These are phyloP conservation scores for Leiothrix lutea DNA, from an alignment of 2,113 vertebrate species.

Conservation along the genomic window DNA sequence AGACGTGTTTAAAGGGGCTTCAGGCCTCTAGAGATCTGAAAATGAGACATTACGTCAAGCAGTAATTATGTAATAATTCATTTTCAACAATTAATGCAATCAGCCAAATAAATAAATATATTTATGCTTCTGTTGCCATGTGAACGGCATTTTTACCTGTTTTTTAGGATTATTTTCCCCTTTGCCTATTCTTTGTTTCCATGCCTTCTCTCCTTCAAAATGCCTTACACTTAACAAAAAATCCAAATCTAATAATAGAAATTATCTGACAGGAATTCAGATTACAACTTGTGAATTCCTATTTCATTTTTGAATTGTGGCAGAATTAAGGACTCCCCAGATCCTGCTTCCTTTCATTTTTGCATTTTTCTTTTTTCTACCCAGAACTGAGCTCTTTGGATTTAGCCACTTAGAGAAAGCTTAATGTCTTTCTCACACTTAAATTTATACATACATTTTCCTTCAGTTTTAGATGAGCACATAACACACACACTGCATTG, in stretches of 20 bases:
- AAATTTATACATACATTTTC: neutral
- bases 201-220: neutral
- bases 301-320: neutral
- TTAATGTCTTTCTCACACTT: neutral
- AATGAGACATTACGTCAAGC: neutral
- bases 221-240: neutral
- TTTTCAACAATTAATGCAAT: neutral
- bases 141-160: neutral
- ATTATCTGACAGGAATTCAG: neutral
- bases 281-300: neutral
- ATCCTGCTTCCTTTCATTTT: neutral
- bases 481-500: neutral
- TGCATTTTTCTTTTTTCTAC: neutral
- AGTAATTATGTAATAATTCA: neutral
- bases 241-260: neutral
- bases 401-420: neutral
- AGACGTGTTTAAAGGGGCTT: neutral
- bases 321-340: neutral
- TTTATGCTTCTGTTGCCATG: neutral
- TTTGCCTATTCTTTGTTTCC: neutral
- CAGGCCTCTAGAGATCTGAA: neutral
- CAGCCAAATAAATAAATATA: neutral
- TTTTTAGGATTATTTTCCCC: neutral
- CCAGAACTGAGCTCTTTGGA: neutral
- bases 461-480: neutral